phyloP scores from a whole-genome alignment of 2,113 vertebrate genomes.

The Rhagologus leucostigma region DNA sequence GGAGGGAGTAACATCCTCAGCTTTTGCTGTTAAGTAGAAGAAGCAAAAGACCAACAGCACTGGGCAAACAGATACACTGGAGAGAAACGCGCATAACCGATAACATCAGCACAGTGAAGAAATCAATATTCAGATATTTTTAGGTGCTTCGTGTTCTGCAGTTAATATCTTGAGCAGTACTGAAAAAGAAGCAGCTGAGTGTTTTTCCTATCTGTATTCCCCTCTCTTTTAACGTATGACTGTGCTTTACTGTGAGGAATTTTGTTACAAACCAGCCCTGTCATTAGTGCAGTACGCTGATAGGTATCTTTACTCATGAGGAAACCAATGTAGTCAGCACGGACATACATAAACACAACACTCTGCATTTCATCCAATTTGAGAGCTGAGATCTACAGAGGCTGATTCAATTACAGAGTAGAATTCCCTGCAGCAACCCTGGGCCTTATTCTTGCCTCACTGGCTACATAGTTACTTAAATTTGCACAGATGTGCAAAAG shows the following conservation, averaged over 20 bases:
- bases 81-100: not conserved
- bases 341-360: not conserved
- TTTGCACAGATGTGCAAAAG: not conserved
- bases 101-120: not conserved
- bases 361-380: not conserved
- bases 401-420: not conserved
- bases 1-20: not conserved
- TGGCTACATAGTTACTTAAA: not conserved
- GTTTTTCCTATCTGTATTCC: not conserved
- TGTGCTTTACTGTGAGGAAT: not conserved
- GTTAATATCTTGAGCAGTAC: not conserved
- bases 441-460: not conserved
- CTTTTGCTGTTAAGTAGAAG: not conserved
- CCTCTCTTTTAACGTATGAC: not conserved
- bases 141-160: constrained; percentile 4
- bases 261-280: not conserved
- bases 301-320: not conserved
- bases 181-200: not conserved
- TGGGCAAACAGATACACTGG: not conserved
- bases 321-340: not conserved
- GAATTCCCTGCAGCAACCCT: not conserved
- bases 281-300: not conserved
- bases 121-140: constrained; percentile 33
- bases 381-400: not conserved
- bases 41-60: not conserved